These are phyloP conservation scores for Streblospio benedicti DNA, from an alignment of 1,140 invertebrate species.

Conservation along the genomic window DNA sequence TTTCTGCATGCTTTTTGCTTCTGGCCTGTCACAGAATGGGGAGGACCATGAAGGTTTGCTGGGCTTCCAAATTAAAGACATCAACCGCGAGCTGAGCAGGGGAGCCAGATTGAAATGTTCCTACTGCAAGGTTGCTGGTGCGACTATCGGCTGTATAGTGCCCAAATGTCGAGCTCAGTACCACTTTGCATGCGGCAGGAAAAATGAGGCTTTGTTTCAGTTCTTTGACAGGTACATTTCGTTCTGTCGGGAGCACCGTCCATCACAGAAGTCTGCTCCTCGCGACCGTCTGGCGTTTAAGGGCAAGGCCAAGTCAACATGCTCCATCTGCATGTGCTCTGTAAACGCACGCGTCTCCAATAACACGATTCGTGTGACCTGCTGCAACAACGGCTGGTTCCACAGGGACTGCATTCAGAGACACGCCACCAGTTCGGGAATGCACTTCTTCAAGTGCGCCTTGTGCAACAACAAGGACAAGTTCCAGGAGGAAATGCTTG, in stretches of 20 bases:
- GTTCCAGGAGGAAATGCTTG: constrained; percentile 56
- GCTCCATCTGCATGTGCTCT: constrained; percentile 55
- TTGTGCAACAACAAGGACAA: constrained; percentile 56
- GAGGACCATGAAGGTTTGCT: constrained; percentile 52
- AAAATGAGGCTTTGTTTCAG: constrained; percentile 52
- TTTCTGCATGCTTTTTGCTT: constrained; percentile 50
- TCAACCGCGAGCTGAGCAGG: constrained; percentile 50
- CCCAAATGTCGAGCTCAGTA: constrained; percentile 53
- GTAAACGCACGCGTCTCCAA: constrained; percentile 43
- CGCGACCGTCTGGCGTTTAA: background rate
- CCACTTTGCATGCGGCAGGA: constrained; percentile 58
- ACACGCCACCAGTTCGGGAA: constrained; percentile 55
- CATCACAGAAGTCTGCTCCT: constrained; percentile 47
- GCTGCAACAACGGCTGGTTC: constrained; percentile 58
- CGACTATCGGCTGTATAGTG: constrained; percentile 57
- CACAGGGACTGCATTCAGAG: constrained; percentile 56
- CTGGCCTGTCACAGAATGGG: constrained; percentile 53
- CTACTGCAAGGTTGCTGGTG: constrained; percentile 55
- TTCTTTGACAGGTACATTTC: constrained; percentile 56
- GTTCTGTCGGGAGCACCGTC: constrained; percentile 55
- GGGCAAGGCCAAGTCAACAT: constrained; percentile 48
- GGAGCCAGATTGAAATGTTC: constrained; percentile 52
- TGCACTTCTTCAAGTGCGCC: constrained; percentile 62
- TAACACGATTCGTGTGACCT: constrained; percentile 53
- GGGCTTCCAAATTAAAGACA: constrained; percentile 54